Conservation (phyloP, 2,797 vertebrate genomes). For the Urophycis tenuis region DNA sequence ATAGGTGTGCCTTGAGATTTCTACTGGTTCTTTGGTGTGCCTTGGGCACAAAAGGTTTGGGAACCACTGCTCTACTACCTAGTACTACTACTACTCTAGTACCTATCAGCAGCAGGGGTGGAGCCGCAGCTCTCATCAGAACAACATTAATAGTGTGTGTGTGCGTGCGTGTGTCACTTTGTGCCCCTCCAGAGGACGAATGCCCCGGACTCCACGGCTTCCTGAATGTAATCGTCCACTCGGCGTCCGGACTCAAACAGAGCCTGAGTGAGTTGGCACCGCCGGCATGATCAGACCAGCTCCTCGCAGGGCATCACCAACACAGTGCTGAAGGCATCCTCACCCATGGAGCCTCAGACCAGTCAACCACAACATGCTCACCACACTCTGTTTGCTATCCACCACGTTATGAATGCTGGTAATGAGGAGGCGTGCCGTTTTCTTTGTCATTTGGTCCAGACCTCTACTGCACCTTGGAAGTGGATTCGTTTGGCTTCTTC, state of each 20-base stretch:
- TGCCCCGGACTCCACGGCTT: constrained; percentile 90
- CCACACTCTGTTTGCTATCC: too few relatives aligned
- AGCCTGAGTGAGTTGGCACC: constrained; percentile 88
- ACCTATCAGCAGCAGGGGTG: constrained; percentile 11
- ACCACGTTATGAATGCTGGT: too few relatives aligned
- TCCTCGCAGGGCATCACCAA: too few relatives aligned
- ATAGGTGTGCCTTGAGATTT: too few relatives aligned
- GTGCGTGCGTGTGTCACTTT: constrained; percentile 22
- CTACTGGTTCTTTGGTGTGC: too few relatives aligned
- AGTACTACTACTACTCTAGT: too few relatives aligned
- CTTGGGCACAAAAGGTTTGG: too few relatives aligned
- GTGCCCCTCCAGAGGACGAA: constrained; percentile 84
- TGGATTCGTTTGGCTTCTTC: constrained; percentile 97
- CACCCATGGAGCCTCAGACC: neutral
- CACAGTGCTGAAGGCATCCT: neutral
- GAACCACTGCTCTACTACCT: too few relatives aligned
- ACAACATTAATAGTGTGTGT: too few relatives aligned
- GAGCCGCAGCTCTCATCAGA: too few relatives aligned
- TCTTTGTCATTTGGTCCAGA: constrained; percentile 64
- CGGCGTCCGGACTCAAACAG: constrained; percentile 94
- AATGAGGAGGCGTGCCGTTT: too few relatives aligned
- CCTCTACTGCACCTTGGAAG: constrained; percentile 95
- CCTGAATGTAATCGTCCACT: constrained; percentile 96
- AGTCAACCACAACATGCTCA: neutral
- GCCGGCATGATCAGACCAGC: constrained; percentile 24